phyloP scores from a whole-genome alignment of 30 jellyfish, hydroid and myxozoan genomes.

The Phacellophora camtschatica region DNA sequence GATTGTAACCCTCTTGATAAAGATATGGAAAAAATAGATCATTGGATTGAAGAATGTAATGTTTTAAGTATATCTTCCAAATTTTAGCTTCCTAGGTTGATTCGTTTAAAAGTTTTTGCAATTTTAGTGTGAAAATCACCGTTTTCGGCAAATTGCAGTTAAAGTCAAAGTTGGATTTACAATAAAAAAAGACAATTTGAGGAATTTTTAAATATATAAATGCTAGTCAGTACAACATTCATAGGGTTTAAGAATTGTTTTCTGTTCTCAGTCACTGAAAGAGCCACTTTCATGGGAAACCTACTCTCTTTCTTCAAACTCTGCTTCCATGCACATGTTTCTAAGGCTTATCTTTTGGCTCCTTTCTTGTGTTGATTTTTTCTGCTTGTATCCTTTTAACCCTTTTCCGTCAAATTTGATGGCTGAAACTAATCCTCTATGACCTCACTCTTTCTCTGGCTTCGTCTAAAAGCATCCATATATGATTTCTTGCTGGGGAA shows the following conservation, averaged over 20 bases:
- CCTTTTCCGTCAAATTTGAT: neutral
- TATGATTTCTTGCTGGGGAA: neutral
- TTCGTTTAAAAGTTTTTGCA: neutral
- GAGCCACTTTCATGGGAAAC: neutral
- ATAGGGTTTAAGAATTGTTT: no score
- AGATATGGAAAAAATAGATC: neutral
- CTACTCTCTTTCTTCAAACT: neutral
- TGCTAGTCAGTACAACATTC: no score
- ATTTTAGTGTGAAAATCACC: neutral
- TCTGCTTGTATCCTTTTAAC: neutral
- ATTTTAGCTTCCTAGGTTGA: no score
- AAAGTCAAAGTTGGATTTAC: neutral
- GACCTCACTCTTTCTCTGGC: slow-evolving; percentile 20
- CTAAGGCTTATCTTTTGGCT: neutral
- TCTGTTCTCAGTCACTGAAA: neutral
- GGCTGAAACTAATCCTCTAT: no score
- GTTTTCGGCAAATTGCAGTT: neutral
- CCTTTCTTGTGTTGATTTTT: neutral
- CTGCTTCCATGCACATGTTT: neutral
- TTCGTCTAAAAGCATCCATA: neutral
- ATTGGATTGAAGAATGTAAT: neutral
- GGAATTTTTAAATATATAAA: no score
- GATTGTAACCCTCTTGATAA: no score
- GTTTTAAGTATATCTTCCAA: neutral
- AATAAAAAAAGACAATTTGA: no score